phyloP scores from a whole-genome alignment of 2,888 invertebrate genomes.

The Hymenopus coronatus region DNA sequence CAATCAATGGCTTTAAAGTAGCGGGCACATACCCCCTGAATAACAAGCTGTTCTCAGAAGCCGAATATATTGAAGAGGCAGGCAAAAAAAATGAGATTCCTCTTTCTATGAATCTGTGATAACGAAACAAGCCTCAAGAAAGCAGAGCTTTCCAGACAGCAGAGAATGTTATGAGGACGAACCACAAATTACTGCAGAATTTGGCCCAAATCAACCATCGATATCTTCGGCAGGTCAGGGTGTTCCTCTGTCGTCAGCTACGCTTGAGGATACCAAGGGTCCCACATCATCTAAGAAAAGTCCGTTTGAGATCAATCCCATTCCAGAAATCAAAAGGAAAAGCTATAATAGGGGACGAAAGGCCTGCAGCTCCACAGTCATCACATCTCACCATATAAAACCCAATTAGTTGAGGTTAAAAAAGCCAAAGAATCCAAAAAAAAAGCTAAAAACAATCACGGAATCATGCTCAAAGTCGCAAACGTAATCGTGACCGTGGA shows the following conservation, averaged over 20 bases:
- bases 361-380: constrained; percentile 13
- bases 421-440: no score
- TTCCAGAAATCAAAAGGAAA: neutral
- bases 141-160: constrained; percentile 3
- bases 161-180: neutral
- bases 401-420: constrained; percentile 9
- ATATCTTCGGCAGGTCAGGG: neutral
- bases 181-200: neutral
- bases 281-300: constrained; percentile 13
- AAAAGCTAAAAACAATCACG: constrained; percentile 20
- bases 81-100: neutral
- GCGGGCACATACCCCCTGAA: neutral
- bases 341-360: constrained; percentile 14
- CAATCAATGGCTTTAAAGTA: neutral
- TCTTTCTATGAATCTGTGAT: neutral
- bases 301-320: neutral
- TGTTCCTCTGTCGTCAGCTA: constrained; percentile 1
- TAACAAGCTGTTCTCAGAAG: neutral
- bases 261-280: neutral
- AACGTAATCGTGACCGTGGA: constrained; percentile 8
- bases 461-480: constrained; percentile 12
- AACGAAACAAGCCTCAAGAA: neutral
- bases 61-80: neutral
- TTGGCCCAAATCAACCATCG: neutral
- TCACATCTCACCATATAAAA: constrained; percentile 21